A percentile compares a stretch with the other conserved stretches of the same genome.
These are phyloP conservation scores for Pimpla rufipes DNA, from an alignment of 2,888 invertebrate species.

Conservation along the genomic window DNA sequence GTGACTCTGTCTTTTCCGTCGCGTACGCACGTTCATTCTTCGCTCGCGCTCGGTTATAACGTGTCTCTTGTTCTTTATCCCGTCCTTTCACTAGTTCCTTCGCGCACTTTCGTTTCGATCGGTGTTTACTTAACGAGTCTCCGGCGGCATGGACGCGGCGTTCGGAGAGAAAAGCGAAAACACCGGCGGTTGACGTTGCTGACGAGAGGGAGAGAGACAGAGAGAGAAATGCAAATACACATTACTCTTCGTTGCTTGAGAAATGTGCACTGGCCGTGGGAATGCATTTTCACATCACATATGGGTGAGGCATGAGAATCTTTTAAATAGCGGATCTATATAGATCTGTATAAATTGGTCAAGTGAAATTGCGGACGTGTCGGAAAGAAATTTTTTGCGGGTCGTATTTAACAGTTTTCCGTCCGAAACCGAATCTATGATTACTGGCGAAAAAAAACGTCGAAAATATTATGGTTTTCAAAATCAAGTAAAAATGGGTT, in stretches of 20 bases:
- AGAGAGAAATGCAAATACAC: constrained; percentile 11
- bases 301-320: background rate
- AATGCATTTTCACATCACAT: background rate
- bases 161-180: constrained; percentile 32
- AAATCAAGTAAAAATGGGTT: too few relatives aligned
- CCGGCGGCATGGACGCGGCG: constrained; percentile 7
- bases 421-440: too few relatives aligned
- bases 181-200: constrained; percentile 28
- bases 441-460: too few relatives aligned
- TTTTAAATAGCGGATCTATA: background rate
- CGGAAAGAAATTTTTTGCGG: background rate
- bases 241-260: background rate
- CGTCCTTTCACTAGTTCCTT: constrained; percentile 22
- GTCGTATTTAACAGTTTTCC: too few relatives aligned
- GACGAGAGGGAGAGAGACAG: constrained; percentile 37
- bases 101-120: constrained; percentile 35
- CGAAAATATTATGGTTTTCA: too few relatives aligned
- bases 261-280: background rate
- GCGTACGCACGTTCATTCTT: constrained; percentile 39
- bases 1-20: constrained; percentile 67
- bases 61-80: constrained; percentile 39
- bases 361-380: constrained; percentile 11
- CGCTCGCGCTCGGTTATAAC: constrained; percentile 8
- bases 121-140: constrained; percentile 24
- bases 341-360: background rate